Evolutionary conservation across 2,113 vertebrate genomes (phyloP).

Genomic region (Xerus inauris): DNA sequence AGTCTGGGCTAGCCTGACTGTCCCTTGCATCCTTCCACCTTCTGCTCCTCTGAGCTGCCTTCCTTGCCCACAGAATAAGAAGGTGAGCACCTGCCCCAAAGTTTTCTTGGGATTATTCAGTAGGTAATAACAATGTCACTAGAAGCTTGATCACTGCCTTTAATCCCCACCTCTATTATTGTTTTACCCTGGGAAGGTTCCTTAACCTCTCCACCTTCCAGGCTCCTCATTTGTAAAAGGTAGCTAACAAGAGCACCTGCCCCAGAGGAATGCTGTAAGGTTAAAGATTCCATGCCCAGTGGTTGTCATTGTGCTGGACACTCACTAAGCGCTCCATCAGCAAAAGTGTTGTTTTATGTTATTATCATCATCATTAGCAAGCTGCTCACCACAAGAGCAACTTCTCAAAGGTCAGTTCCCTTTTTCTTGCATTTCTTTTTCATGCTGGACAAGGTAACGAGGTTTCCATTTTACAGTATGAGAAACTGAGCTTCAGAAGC

Average conservation of each 20-base stretch:
- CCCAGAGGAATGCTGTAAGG: background rate
- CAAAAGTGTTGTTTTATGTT: background rate
- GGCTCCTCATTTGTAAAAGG: background rate
- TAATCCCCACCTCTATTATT: background rate
- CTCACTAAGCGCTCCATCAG: background rate
- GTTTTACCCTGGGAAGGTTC: background rate
- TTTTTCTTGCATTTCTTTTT: background rate
- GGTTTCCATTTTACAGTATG: background rate
- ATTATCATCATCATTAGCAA: background rate
- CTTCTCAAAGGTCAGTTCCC: background rate
- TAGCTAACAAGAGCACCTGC: background rate
- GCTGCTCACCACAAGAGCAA: background rate
- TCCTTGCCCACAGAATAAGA: accelerated
- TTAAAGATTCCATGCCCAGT: background rate
- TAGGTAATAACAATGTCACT: background rate
- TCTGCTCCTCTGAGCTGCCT: accelerated
- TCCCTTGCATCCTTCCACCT: accelerated
- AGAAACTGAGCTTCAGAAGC: background rate
- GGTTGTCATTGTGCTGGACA: background rate
- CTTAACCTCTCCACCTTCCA: background rate
- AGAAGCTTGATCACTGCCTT: background rate
- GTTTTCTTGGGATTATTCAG: background rate
- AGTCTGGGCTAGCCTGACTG: accelerated
- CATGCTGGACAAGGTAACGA: background rate
- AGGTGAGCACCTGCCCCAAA: accelerated